Percentiles rank a stretch among this genome's conserved stretches.
Conservation (phyloP, 2,888 invertebrate species). For the Fabriciana adippe region DNA sequence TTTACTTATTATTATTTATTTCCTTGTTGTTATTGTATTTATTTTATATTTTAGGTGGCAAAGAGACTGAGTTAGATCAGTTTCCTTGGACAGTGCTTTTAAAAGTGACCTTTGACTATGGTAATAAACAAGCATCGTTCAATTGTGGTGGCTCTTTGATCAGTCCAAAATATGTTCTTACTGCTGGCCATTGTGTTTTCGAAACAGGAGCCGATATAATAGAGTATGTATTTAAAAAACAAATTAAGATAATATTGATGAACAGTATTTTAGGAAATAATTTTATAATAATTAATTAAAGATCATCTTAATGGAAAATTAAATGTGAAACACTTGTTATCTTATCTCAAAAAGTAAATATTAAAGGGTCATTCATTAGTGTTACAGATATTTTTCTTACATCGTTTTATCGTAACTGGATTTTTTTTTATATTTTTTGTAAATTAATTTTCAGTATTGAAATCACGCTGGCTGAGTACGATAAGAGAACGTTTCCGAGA, state of each 20-base stretch:
- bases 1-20: background rate
- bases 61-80: slow-evolving; percentile 64
- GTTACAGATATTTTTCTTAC: too few relatives aligned
- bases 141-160: slow-evolving; percentile 72
- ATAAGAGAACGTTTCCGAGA: slow-evolving; percentile 67
- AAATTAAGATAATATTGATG: background rate
- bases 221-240: slow-evolving; percentile 49
- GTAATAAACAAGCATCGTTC: slow-evolving; percentile 49
- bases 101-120: slow-evolving; percentile 57
- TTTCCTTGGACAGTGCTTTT: slow-evolving; percentile 72
- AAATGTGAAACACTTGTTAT: background rate
- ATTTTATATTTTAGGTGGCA: slow-evolving; percentile 56
- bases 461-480: slow-evolving; percentile 67
- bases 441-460: slow-evolving; percentile 55
- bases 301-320: background rate
- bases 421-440: too few relatives aligned
- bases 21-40: background rate
- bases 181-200: slow-evolving; percentile 69
- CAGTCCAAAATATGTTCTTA: slow-evolving; percentile 64
- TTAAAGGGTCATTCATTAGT: too few relatives aligned
- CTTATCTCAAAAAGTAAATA: too few relatives aligned
- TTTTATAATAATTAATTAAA: background rate
- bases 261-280: too few relatives aligned
- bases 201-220: slow-evolving; percentile 52
- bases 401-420: too few relatives aligned